Conservation (phyloP, 2,113 vertebrate species). For the Lasiurus borealis region DNA sequence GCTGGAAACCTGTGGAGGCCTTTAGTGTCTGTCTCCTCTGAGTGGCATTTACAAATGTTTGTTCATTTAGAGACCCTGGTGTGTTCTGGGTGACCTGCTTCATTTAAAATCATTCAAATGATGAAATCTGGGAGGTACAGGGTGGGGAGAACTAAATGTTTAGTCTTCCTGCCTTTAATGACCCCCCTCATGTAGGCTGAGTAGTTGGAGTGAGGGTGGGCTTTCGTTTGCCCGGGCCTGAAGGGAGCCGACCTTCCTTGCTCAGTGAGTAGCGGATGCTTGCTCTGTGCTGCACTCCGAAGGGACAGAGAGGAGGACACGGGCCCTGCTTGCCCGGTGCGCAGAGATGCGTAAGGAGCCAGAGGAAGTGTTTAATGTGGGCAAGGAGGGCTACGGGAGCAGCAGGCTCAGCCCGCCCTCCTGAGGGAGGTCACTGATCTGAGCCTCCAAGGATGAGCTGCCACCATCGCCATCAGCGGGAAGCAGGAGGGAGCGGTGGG, state of each 20-base stretch:
- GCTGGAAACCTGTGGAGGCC: background rate
- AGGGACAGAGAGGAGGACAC: background rate
- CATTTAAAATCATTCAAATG: conserved; percentile 33
- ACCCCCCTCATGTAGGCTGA: background rate
- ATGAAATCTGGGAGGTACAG: conserved; percentile 10
- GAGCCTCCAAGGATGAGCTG: background rate
- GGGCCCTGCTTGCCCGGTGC: background rate
- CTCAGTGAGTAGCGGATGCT: background rate
- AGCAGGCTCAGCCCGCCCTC: background rate
- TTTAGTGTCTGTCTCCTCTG: background rate
- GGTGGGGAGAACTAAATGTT: background rate
- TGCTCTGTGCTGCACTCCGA: background rate
- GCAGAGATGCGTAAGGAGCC: background rate
- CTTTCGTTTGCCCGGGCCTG: background rate
- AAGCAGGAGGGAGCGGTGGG: background rate
- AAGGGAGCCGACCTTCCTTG: background rate
- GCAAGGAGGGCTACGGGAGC: background rate
- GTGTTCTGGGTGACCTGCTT: background rate
- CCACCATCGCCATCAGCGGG: background rate
- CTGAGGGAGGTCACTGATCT: background rate
- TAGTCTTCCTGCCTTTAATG: background rate
- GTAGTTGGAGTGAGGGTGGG: background rate
- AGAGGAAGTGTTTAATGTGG: background rate
- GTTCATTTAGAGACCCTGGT: background rate
- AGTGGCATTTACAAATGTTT: background rate